Evolutionary conservation across 2,113 vertebrate genomes (phyloP), one percentile per base, ranked within the genome.

Genomic region (Azemiops feae): DNA sequence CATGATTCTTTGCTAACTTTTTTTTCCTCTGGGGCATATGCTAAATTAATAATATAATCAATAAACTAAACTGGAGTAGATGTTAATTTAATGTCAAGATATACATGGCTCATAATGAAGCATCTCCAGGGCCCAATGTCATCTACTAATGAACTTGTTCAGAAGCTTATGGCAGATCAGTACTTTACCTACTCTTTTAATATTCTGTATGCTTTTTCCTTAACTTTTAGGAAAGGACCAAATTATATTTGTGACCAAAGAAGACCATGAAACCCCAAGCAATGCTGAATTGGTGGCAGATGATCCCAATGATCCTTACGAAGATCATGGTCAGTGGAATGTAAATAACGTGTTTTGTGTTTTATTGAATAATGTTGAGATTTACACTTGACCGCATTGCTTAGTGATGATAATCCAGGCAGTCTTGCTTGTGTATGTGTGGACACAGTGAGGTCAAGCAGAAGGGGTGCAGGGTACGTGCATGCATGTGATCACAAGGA

Each of bases 231-330:
- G 98, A 97, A 98, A 98, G 95, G 98, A 98, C 95, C 97, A 94
- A 94, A 98, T 98, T 92, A 98, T 98, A 96, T 98, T 98, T 96
- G 98, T 97, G 30, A 98, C 98, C 95, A 98, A 98, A 95, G 99
- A 99, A 94, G 99, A 99, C 95, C 99, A 99, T 3, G 98, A 99
- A 85, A 97, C 98, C 0, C 99, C 99, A 0, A 99, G 99, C 97
- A 99, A 96, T 1, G 99, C 99, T 9, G 99, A 99, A 96, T 97
- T 99, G 95, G 98, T 99, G 57, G 98, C 98, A 12, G 99, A 99
- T 92, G 99, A 99, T 95, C 99, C 99, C 1, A 97, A 98, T 6
- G 99, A 99, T 88, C 99, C 99, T 0, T 99, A 99, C 0, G 99
- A 99, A 95, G 99, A 99, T 91, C 99, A 96, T 25, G 98, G 98